Evolutionary conservation across 2,113 vertebrate species (phyloP).

Genomic region (Propithecus coquereli): DNA sequence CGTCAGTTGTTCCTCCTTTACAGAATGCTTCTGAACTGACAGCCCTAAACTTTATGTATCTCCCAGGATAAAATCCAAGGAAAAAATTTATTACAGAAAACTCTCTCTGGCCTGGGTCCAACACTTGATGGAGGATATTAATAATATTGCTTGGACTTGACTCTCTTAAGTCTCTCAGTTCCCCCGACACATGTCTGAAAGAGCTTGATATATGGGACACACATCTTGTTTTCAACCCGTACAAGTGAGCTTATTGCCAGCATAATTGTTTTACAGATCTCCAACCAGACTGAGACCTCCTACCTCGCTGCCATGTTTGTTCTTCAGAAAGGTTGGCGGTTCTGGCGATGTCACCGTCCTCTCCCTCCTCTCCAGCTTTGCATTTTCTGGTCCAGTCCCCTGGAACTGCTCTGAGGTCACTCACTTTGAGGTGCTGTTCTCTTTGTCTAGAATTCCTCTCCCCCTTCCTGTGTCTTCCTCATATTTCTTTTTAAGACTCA

Average conservation of each 20-base stretch:
- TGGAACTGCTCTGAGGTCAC: neutral
- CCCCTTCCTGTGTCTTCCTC: neutral
- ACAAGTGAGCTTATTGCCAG: neutral
- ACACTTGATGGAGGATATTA: slow-evolving; percentile 21
- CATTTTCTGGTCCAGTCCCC: neutral
- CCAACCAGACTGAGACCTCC: neutral
- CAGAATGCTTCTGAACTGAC: slow-evolving; percentile 9
- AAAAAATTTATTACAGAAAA: neutral
- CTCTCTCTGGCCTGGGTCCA: slow-evolving; percentile 2
- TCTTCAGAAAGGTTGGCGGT: neutral
- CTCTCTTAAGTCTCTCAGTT: neutral
- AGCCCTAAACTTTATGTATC: neutral
- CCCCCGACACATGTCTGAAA: neutral
- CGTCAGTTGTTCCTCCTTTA: neutral
- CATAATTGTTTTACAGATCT: neutral
- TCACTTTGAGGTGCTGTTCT: neutral
- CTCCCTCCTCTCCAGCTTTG: neutral
- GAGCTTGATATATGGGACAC: neutral
- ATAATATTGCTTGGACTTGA: neutral
- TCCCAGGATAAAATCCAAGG: neutral
- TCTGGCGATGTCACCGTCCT: neutral
- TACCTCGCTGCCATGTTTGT: neutral
- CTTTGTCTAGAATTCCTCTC: neutral
- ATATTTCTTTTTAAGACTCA: neutral
- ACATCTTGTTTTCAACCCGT: neutral